Base-by-base conservation (phyloP, 2,888 invertebrate species). In the Eurytoma californica region DNA sequence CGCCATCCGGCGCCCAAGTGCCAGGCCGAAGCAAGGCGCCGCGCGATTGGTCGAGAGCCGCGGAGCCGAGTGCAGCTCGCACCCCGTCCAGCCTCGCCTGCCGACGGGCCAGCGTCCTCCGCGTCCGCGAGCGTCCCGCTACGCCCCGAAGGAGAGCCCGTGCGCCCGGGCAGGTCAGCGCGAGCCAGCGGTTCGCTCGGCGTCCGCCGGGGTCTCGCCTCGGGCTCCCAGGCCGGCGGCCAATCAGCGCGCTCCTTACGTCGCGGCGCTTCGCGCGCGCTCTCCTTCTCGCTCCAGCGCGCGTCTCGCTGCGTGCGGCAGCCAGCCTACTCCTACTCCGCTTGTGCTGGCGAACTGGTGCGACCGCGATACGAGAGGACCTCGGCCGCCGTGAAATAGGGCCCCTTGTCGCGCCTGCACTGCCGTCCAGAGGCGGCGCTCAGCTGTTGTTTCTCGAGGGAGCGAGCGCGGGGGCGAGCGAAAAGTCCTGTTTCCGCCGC, bases 1-100 rank as follows among this genome's bases (percentile, higher is more conserved):
- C 88, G 90, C 90, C 88, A 87, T 85, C 90, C 88, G 81, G 84
- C 85, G 88, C 86, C 83, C 53, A 65, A 72, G 9, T 57, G 68
- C 63, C 69, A 69, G 60, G 55, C 28, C 30, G 55, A 14, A 63
- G 53, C 51, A 75, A 82, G 74, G 72, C 30, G 80, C 84, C 82
- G 83, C 82, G 85, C 85, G 86, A 90, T 90, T 90, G 90, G 89
- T 82, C 82, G 82, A 30, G 9, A 47, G 47, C 39, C 3, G 28
- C 39, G 39, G 7, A 53, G 53, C 53, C 16, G 53, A 53, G 53
- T 0, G n/a, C 53, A n/a, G 14, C 53, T 53, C n/a, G 14, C n/a
- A 0, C 5, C 53, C 53, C n/a, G 14, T 53, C 5, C 3, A 14
- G 16, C 53, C 4, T 53, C 53, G 53, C 53, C 53, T 3, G 4